phyloP scores from a whole-genome alignment of 2,113 vertebrate genomes.

The Campylomormyrus numenius region DNA sequence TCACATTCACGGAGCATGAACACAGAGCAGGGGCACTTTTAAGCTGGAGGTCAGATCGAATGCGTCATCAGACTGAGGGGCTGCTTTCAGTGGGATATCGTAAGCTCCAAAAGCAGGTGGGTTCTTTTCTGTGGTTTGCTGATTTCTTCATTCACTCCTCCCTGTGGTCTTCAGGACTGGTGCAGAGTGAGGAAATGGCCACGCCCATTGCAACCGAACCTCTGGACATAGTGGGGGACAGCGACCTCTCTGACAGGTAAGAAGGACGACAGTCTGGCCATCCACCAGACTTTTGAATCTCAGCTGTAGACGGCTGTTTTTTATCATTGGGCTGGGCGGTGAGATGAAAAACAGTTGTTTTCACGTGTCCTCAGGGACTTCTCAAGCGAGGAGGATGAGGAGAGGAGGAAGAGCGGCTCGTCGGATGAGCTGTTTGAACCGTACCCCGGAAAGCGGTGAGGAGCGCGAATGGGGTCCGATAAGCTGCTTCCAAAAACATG shows the following conservation, averaged over 20 bases:
- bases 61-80: neutral
- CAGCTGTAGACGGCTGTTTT: neutral
- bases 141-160: neutral
- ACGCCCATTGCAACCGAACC: slow-evolving; percentile 58
- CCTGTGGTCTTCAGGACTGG: slow-evolving; percentile 53
- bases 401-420: slow-evolving; percentile 51
- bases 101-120: neutral
- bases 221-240: slow-evolving; percentile 73
- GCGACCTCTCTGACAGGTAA: slow-evolving; percentile 85
- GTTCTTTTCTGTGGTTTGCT: neutral
- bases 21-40: neutral
- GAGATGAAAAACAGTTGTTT: neutral
- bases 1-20: neutral
- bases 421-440: slow-evolving; percentile 76
- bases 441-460: slow-evolving; percentile 71
- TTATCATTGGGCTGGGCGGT: neutral
- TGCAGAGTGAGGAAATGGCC: slow-evolving; percentile 53
- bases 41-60: neutral
- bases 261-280: neutral
- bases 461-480: neutral
- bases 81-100: neutral
- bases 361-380: slow-evolving; percentile 55
- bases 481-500: neutral
- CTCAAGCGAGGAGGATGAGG: slow-evolving; percentile 71
- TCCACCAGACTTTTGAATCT: neutral